Percentiles rank a stretch among this genome's conserved stretches.
phyloP scores from a whole-genome alignment of 2,888 invertebrate species.

The Gandaritis pyraliata region DNA sequence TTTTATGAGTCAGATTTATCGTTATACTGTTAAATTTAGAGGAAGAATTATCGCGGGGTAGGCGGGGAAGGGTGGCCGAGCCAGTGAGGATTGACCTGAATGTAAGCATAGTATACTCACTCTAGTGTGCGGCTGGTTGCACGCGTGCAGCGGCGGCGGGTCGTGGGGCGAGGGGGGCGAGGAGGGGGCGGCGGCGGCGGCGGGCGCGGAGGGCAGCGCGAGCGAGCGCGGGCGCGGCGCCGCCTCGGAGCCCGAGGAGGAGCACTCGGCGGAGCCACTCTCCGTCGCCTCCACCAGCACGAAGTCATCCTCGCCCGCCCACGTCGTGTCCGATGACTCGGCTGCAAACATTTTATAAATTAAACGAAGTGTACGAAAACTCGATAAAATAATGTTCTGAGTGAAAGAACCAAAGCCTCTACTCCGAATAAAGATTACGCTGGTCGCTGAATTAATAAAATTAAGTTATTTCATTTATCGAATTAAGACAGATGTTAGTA shows the following conservation, averaged over 20 bases:
- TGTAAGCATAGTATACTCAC: no score
- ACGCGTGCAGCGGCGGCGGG: background rate
- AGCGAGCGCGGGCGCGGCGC: slow-evolving; percentile 74
- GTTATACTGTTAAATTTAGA: background rate
- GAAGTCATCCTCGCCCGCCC: slow-evolving; percentile 92
- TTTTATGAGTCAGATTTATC: background rate
- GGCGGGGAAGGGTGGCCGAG: no score
- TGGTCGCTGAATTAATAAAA: no score
- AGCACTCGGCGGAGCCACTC: slow-evolving; percentile 79
- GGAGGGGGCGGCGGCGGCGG: slow-evolving; percentile 25
- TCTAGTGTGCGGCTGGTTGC: slow-evolving; percentile 19
- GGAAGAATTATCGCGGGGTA: no score
- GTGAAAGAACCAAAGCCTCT: no score
- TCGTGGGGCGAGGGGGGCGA: slow-evolving; percentile 15
- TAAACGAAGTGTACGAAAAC: no score
- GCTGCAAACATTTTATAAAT: slow-evolving; percentile 53
- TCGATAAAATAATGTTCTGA: no score
- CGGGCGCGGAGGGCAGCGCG: slow-evolving; percentile 50
- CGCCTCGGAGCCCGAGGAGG: slow-evolving; percentile 72
- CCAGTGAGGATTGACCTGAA: no score
- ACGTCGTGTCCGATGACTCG: slow-evolving; percentile 77
- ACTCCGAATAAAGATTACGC: no score
- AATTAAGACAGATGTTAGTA: no score
- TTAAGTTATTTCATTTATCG: no score
- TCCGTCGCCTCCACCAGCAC: slow-evolving; percentile 91